Evolutionary conservation across 2,888 invertebrate genomes (phyloP).

Genomic region (Petrolisthes manimaculis): DNA sequence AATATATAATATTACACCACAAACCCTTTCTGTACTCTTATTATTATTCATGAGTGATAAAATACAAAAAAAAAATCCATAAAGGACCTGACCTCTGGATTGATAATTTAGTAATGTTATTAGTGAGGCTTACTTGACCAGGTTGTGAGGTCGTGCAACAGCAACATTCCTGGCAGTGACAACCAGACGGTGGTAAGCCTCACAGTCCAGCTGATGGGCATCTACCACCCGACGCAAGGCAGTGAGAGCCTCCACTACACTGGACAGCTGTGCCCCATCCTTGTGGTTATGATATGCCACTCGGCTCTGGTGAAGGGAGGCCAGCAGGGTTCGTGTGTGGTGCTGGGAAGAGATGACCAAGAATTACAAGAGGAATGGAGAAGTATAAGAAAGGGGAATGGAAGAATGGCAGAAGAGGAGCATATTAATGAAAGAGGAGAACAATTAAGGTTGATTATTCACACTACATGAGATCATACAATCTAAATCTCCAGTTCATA

Average conservation of each 20-base stretch:
- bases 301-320: slow-evolving; percentile 82
- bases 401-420: too few relatives aligned
- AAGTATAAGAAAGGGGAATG: too few relatives aligned
- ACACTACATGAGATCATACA: too few relatives aligned
- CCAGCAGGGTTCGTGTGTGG: slow-evolving; percentile 85
- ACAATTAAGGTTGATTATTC: too few relatives aligned
- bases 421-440: too few relatives aligned
- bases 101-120: not conserved
- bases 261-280: slow-evolving; percentile 70
- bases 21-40: too few relatives aligned
- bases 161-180: slow-evolving; percentile 88
- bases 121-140: slow-evolving; percentile 75
- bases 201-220: slow-evolving; percentile 79
- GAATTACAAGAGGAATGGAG: too few relatives aligned
- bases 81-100: not conserved
- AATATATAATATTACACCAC: not conserved
- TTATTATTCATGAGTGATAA: not conserved
- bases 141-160: slow-evolving; percentile 84
- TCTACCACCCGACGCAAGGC: slow-evolving; percentile 39
- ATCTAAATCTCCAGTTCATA: too few relatives aligned
- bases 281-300: slow-evolving; percentile 87
- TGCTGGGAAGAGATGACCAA: slow-evolving; percentile 72
- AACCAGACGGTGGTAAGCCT: slow-evolving; percentile 88
- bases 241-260: slow-evolving; percentile 46
- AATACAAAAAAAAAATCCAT: not conserved